Percentiles rank a stretch among this genome's conserved stretches.
Evolutionary conservation across 2,888 invertebrate genomes (phyloP).

Genomic region (Lasioglossum malachurum): DNA sequence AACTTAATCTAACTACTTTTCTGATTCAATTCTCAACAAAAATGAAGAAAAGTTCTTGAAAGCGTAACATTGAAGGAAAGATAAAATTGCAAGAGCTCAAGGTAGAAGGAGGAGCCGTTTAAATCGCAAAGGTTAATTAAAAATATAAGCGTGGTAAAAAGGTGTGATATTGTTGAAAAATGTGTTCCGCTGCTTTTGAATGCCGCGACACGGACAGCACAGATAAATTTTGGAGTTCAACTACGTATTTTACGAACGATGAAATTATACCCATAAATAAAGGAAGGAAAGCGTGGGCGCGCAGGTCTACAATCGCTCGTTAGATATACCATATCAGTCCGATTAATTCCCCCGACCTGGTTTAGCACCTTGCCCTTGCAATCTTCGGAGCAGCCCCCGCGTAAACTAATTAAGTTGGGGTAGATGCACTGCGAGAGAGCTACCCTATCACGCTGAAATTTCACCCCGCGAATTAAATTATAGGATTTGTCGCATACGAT

Average conservation of each 20-base stretch:
- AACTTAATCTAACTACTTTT: too few relatives aligned
- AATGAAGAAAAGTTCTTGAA: neutral
- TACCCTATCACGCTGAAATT: slow-evolving; percentile 33
- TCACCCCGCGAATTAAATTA: slow-evolving; percentile 32
- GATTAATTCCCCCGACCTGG: slow-evolving; percentile 46
- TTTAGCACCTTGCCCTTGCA: slow-evolving; percentile 32
- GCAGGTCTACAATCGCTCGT: slow-evolving; percentile 5
- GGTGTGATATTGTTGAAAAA: neutral
- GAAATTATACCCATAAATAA: slow-evolving; percentile 7
- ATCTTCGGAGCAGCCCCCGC: slow-evolving; percentile 29
- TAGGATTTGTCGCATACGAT: slow-evolving; percentile 26
- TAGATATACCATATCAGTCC: slow-evolving; percentile 35
- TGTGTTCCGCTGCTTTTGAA: neutral
- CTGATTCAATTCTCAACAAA: neutral
- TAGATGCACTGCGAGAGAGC: slow-evolving; percentile 19
- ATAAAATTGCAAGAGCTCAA: neutral
- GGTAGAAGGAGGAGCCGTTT: neutral
- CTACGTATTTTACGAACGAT: neutral
- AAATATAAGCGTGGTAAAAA: too few relatives aligned
- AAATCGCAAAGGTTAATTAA: neutral
- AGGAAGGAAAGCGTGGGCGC: neutral
- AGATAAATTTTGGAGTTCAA: neutral
- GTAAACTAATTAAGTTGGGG: slow-evolving; percentile 52
- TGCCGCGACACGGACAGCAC: neutral
- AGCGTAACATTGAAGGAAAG: neutral